Conservation (phyloP, 1,140 invertebrate species). For the Conus betulinus region DNA sequence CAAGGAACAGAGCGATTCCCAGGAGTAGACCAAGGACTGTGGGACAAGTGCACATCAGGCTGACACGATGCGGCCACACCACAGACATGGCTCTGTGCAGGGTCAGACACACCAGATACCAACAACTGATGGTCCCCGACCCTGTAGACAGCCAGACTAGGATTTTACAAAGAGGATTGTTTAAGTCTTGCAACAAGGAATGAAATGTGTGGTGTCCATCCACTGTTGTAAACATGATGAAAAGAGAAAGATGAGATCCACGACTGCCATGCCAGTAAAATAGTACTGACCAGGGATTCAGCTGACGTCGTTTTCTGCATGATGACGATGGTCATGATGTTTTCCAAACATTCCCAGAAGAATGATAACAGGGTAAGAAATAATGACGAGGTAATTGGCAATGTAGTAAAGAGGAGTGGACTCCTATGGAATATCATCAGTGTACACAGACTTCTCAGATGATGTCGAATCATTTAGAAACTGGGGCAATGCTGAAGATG, state of each 20-base stretch:
- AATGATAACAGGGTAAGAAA: neutral
- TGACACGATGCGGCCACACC: neutral
- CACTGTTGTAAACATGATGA: neutral
- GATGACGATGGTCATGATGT: neutral
- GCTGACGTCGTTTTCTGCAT: neutral
- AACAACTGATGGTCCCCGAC: neutral
- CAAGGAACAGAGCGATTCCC: neutral
- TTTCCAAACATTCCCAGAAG: neutral
- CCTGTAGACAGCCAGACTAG: too few species aligned
- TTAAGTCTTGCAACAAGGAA: neutral
- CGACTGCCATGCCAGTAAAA: neutral
- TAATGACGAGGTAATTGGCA: neutral
- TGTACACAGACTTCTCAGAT: neutral
- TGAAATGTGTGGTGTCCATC: neutral
- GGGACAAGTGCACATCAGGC: neutral
- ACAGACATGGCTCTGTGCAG: slow-evolving; percentile 12
- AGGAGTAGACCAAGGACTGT: neutral
- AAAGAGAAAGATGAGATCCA: neutral
- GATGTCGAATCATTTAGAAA: neutral
- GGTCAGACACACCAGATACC: slow-evolving; percentile 3
- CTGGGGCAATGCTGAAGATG: neutral
- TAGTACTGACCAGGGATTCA: neutral
- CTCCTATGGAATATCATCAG: neutral
- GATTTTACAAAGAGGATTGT: neutral
- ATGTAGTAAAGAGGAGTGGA: neutral